Conservation (phyloP, 1,140 invertebrate species). For the Homarus americanus region DNA sequence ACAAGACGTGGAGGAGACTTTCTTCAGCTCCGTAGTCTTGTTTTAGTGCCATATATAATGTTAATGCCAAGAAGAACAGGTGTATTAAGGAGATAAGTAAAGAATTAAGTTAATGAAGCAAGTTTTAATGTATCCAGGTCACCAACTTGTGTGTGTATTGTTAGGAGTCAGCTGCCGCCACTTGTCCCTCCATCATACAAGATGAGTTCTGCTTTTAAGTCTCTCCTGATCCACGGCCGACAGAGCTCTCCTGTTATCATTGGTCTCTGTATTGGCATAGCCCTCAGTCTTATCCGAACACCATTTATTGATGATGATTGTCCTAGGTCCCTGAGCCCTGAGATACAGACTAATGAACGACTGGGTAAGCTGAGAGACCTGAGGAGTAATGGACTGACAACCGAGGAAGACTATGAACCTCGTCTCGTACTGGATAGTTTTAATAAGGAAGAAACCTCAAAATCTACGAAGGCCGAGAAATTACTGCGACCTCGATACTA, state of each 20-base stretch:
- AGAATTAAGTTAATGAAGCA: neutral
- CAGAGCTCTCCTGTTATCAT: conserved; percentile 65
- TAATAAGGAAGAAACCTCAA: conserved; percentile 31
- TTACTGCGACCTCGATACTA: conserved; percentile 89
- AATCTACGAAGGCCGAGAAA: conserved; percentile 47
- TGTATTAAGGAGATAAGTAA: neutral
- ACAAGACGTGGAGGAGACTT: too few relatives aligned
- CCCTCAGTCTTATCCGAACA: conserved; percentile 63
- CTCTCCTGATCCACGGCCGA: conserved; percentile 45
- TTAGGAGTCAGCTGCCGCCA: neutral
- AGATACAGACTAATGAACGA: neutral
- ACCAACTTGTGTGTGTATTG: neutral
- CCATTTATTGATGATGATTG: conserved; percentile 62
- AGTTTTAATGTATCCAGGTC: neutral
- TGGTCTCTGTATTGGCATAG: conserved; percentile 64
- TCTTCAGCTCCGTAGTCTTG: too few relatives aligned
- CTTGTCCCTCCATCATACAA: too few relatives aligned
- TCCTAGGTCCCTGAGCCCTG: neutral
- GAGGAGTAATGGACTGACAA: conserved; percentile 28
- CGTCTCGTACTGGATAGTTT: conserved; percentile 46
- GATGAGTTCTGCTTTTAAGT: conserved; percentile 33
- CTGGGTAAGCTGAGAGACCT: conserved; percentile 55
- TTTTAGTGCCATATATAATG: too few relatives aligned
- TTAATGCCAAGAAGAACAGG: neutral
- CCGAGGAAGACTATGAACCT: conserved; percentile 61